Percentiles rank a stretch among this genome's conserved stretches.
Evolutionary conservation across 1,140 invertebrate species (phyloP).

Genomic region (Elysia chlorotica): DNA sequence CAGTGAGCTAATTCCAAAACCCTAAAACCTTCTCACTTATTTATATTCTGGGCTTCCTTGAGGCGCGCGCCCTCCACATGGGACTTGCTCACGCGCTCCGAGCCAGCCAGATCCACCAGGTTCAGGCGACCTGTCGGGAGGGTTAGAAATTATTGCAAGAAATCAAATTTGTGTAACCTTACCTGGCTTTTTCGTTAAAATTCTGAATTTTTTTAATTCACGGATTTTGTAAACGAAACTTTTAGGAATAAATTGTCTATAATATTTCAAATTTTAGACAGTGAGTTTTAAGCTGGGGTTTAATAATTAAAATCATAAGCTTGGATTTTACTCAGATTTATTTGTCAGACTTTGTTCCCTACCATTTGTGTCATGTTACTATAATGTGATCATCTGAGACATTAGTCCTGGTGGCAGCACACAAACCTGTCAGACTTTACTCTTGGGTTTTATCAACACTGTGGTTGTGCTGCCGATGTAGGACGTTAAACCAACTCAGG

Average conservation of each 20-base stretch:
- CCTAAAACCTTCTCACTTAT: too few relatives aligned
- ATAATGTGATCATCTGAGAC: background rate
- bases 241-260: background rate
- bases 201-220: background rate
- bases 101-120: constrained; percentile 93
- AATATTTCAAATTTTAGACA: background rate
- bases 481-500: too few relatives aligned
- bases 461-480: too few relatives aligned
- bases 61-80: constrained; percentile 88
- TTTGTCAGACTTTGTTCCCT: too few relatives aligned
- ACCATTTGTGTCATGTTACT: too few relatives aligned
- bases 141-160: background rate
- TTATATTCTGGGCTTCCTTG: constrained; percentile 91
- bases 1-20: too few relatives aligned
- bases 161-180: background rate
- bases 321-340: too few relatives aligned
- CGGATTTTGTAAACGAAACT: background rate
- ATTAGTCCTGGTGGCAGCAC: background rate
- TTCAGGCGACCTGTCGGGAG: constrained; percentile 85
- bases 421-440: too few relatives aligned
- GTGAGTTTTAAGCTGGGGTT: background rate
- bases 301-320: too few relatives aligned
- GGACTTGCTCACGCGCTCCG: constrained; percentile 92
- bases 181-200: too few relatives aligned
- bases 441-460: too few relatives aligned